Conservation (phyloP, 2,113 vertebrate species). For the Microtus oregoni region DNA sequence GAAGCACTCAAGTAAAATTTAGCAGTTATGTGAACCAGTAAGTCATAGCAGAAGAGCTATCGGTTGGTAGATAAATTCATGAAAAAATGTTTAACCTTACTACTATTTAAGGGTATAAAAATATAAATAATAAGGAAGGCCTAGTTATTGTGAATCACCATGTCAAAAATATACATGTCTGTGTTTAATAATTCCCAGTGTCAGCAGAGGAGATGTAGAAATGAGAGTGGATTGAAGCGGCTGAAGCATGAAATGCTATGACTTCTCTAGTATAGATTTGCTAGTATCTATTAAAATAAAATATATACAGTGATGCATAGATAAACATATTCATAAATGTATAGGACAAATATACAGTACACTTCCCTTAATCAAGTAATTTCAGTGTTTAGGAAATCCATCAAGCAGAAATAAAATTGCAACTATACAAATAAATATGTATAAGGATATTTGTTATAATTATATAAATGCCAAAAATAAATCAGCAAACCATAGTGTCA, state of each 20-base stretch:
- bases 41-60: background rate
- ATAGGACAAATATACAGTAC: background rate
- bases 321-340: background rate
- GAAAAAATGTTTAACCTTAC: background rate
- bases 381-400: background rate
- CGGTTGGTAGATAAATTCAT: background rate
- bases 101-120: background rate
- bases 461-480: background rate
- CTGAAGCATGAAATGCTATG: background rate
- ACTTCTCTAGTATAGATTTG: background rate
- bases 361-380: background rate
- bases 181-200: background rate
- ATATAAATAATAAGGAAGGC: background rate
- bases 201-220: background rate
- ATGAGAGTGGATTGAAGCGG: background rate
- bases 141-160: background rate
- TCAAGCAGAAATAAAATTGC: background rate
- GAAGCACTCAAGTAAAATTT: background rate
- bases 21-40: background rate
- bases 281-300: background rate
- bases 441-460: slow-evolving; percentile 5
- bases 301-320: background rate
- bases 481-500: background rate
- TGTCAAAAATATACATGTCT: background rate
- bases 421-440: slow-evolving; percentile 8